Evolutionary conservation across 1,140 invertebrate genomes (phyloP).

Genomic region (Camponotus floridanus): DNA sequence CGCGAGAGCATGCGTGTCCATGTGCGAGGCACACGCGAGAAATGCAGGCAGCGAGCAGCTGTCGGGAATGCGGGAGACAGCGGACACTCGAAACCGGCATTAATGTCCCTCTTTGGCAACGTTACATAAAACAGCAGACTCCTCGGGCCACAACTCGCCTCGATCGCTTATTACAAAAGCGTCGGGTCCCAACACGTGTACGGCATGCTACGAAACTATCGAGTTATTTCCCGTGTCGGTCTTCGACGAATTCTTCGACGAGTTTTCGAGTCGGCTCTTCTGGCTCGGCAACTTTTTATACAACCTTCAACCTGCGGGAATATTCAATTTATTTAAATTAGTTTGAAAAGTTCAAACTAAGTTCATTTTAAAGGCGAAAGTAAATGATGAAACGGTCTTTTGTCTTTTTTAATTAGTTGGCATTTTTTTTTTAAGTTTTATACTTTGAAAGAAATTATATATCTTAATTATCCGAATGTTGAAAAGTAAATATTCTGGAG

Average conservation of each 20-base stretch:
- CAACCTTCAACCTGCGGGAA: neutral
- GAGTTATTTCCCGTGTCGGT: neutral
- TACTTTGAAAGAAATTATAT: neutral
- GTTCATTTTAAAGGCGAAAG: neutral
- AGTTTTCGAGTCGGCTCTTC: neutral
- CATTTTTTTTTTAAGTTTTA: conserved; percentile 15
- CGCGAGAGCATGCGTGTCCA: neutral
- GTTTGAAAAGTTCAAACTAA: neutral
- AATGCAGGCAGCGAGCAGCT: conserved; percentile 66
- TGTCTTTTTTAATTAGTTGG: too few relatives aligned
- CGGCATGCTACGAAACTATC: conserved; percentile 1
- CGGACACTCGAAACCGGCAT: conserved; percentile 73
- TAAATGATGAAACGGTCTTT: neutral
- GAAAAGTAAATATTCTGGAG: neutral
- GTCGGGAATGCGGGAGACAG: conserved; percentile 77
- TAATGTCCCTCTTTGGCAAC: conserved; percentile 68
- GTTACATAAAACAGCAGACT: conserved; percentile 76
- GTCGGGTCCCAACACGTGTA: conserved; percentile 24
- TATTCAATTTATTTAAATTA: conserved; percentile 35
- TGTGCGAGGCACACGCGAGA: conserved; percentile 40
- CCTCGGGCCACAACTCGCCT: neutral
- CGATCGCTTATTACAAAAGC: conserved; percentile 40
- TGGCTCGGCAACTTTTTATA: neutral
- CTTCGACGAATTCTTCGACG: conserved; percentile 6
- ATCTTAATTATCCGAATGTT: neutral